Evolutionary conservation across 2,797 vertebrate genomes (phyloP), one percentile per base, ranked within the genome.

Genomic region (Sebastes hopkinsi): DNA sequence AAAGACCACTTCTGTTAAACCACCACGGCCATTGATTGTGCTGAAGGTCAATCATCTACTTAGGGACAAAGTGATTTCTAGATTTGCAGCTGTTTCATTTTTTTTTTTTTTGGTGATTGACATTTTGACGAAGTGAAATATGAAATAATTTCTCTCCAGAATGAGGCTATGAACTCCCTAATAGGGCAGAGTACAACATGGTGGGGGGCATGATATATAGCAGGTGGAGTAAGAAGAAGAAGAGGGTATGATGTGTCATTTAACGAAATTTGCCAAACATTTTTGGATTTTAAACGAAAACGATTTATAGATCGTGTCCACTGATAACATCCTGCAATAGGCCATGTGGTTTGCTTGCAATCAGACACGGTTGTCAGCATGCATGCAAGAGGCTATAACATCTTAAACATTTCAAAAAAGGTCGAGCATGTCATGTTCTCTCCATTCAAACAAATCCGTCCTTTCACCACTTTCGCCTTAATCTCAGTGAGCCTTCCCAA

Each of bases 21-120:
- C 90, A 77, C 80, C 90, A 78, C 73, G 72, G 85, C 82, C 90
- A 93, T 91, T 94, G 92, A 94, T 94, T 94, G 90, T 88, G 80
- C 85, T 93, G 92, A 92, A 94, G 93, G 93, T 95, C 92, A 94
- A 93, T 92, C 88, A 91, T 91, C 92, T 93, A 92, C 87, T 92
- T 92, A 88, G 83, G 88, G 83, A 90, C 88, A 86, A 87, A 90
- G 82, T 91, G 90, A 88, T 92, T 92, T 92, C 79, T 89, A 81
- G 81, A 91, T 92, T 80, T 83, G 81, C 82, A 77, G 58, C 76
- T 72, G 85, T 72, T 88, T 88, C 77, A 81, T 83, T 92, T 83
- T 92, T 84, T 62, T 32, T 34, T 38, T 38, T 38, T 38, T 38
- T 38, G 36, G 68, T 87, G 88, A 92, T 81, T 91, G 89, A 89